Conservation (phyloP, 2,888 invertebrate species). For the Plutella xylostella region DNA sequence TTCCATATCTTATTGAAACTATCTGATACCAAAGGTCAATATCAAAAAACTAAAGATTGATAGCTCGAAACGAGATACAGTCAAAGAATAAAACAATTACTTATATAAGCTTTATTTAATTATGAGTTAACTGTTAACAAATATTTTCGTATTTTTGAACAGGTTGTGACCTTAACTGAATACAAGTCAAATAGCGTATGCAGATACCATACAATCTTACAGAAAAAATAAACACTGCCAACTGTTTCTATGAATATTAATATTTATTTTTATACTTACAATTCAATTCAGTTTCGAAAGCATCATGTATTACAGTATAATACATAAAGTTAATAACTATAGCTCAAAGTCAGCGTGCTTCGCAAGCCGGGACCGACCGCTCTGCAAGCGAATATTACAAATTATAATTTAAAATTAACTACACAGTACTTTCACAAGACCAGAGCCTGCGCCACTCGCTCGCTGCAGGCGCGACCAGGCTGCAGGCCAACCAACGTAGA, state of each 20-base stretch:
- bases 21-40: not conserved
- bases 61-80: too few relatives aligned
- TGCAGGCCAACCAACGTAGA: too few relatives aligned
- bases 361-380: constrained; percentile 55
- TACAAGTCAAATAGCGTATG: constrained; percentile 63
- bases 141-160: constrained; percentile 68
- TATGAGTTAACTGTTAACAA: constrained; percentile 61
- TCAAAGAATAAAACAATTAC: constrained; percentile 52
- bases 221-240: constrained; percentile 65
- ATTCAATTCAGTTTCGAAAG: constrained; percentile 66
- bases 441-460: not conserved
- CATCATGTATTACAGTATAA: constrained; percentile 57
- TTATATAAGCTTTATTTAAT: constrained; percentile 71
- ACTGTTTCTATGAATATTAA: constrained; percentile 64
- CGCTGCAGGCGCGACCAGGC: not conserved
- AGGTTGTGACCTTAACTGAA: constrained; percentile 70
- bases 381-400: constrained; percentile 58
- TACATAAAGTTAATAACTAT: constrained; percentile 63
- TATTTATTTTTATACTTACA: constrained; percentile 65
- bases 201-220: constrained; percentile 57
- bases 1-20: not conserved
- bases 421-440: constrained; percentile 15
- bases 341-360: constrained; percentile 54
- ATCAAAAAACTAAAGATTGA: too few relatives aligned
- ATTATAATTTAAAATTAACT: constrained; percentile 41